These are phyloP conservation scores for Orthonyx spaldingii DNA, from an alignment of 2,113 vertebrate genomes.

Conservation along the genomic window DNA sequence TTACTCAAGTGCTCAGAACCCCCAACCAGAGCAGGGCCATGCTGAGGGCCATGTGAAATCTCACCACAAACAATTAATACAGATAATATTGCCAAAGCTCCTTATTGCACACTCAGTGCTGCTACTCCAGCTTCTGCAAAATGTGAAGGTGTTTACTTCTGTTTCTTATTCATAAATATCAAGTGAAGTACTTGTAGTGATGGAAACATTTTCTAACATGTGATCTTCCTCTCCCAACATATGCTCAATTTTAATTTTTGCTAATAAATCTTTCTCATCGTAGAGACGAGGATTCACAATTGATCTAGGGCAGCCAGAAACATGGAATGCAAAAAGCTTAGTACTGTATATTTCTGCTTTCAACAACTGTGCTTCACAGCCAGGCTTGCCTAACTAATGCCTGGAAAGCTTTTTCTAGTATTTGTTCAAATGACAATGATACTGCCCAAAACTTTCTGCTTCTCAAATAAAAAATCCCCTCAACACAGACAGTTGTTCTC, in stretches of 20 bases:
- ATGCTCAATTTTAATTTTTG: neutral
- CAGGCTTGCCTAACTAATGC: neutral
- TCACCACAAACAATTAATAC: neutral
- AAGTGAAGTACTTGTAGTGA: neutral
- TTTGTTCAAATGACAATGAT: neutral
- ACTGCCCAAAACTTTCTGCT: neutral
- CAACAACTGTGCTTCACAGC: neutral
- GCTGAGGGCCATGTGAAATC: neutral
- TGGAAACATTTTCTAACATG: neutral
- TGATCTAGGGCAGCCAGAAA: neutral
- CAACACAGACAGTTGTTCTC: neutral
- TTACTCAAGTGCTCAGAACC: neutral
- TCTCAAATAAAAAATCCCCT: neutral
- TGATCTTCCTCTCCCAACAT: neutral
- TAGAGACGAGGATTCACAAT: neutral
- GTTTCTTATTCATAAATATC: neutral
- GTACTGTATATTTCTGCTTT: neutral
- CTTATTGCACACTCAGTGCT: neutral
- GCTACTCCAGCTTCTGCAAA: neutral
- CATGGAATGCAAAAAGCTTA: neutral
- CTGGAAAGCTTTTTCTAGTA: neutral
- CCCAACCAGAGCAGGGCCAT: fast-evolving
- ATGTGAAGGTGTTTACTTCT: neutral
- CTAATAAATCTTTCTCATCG: neutral
- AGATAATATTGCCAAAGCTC: neutral